Percentiles rank a stretch among this genome's conserved stretches.
Conservation (phyloP, 2,888 invertebrate genomes). For the Dilophus febrilis region DNA sequence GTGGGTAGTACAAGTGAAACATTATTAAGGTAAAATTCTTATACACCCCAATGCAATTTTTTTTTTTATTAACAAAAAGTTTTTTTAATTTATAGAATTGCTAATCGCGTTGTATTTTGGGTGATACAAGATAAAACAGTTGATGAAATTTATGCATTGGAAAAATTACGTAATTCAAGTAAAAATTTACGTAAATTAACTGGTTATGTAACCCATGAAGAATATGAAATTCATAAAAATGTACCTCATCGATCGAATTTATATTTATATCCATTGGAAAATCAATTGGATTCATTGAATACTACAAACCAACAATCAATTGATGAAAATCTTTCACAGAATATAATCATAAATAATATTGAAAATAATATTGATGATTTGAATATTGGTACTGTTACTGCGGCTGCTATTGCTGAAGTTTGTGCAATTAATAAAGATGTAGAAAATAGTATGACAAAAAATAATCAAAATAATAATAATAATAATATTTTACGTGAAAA, state of each 20-base stretch:
- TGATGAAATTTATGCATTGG: conserved; percentile 37
- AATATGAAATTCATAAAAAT: conserved; percentile 21
- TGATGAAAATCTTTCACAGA: not conserved
- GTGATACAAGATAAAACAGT: conserved; percentile 46
- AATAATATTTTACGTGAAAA: conserved; percentile 25
- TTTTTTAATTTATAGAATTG: conserved; percentile 31
- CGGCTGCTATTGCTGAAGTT: not conserved
- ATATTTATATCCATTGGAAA: conserved; percentile 16
- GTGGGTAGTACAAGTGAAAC: conserved; percentile 52
- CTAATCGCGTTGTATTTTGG: conserved; percentile 43
- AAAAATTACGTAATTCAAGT: conserved; percentile 18
- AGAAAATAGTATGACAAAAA: not conserved
- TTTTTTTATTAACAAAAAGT: not conserved
- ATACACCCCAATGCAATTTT: conserved; percentile 1
- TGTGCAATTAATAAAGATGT: not conserved
- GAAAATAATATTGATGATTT: too few species aligned
- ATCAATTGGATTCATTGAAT: conserved; percentile 19
- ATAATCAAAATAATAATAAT: conserved; percentile 21
- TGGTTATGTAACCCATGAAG: conserved; percentile 15
- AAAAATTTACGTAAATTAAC: conserved; percentile 14
- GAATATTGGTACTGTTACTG: too few species aligned
- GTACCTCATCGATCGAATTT: not conserved
- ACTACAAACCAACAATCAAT: conserved; percentile 8
- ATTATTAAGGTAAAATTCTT: conserved; percentile 40
- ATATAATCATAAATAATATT: conserved; percentile 25